Evolutionary conservation across 30 jellyfish, hydroid and myxozoan genomes (phyloP).

Genomic region (Turritopsis rubra): DNA sequence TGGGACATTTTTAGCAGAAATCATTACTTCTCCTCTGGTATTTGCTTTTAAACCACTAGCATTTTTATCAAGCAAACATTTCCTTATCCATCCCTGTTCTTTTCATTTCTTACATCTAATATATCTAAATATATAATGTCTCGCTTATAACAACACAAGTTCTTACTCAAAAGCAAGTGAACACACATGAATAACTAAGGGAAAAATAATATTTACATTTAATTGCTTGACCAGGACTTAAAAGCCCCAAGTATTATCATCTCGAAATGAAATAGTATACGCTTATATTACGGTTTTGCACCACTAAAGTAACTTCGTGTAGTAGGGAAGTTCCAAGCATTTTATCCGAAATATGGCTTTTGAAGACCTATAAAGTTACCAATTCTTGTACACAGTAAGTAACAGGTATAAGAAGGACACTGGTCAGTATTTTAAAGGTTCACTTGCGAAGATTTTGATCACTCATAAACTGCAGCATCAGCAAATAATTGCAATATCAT

Average conservation of each 20-base stretch:
- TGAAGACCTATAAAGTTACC: no score
- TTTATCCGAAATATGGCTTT: no score
- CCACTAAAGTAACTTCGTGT: no score
- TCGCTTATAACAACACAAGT: neutral
- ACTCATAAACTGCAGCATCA: neutral
- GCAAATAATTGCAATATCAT: neutral
- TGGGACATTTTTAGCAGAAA: constrained; percentile 2
- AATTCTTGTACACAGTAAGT: no score
- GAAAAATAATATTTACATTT: neutral
- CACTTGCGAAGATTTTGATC: neutral
- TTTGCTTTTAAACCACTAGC: neutral
- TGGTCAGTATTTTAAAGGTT: neutral
- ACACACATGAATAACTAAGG: neutral
- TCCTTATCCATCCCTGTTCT: neutral
- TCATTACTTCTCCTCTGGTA: neutral
- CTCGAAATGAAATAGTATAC: neutral
- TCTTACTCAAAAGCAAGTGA: neutral
- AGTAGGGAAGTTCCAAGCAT: no score
- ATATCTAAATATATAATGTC: neutral
- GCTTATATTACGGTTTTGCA: no score
- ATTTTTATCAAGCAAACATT: neutral
- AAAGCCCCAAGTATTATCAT: neutral
- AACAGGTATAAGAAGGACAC: neutral
- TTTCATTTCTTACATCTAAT: neutral
- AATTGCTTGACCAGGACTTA: neutral